These are phyloP conservation scores for Pterocles orientalis DNA, from an alignment of 2,113 vertebrate genomes.

Conservation along the genomic window DNA sequence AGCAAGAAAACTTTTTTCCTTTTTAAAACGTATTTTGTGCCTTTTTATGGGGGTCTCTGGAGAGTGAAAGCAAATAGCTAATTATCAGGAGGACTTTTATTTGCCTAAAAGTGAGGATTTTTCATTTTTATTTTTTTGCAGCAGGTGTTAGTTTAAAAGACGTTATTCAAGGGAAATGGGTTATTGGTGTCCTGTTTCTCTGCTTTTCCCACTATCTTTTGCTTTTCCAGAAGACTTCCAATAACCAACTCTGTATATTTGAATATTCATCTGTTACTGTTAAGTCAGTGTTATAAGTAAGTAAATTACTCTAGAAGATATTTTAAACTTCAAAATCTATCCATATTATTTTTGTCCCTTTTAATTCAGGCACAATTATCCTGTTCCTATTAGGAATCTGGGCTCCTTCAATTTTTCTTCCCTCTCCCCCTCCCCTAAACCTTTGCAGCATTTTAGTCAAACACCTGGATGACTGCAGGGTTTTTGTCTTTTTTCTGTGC, in stretches of 20 bases:
- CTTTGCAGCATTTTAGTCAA: not conserved
- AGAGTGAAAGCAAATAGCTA: constrained; percentile 23
- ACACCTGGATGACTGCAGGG: not conserved
- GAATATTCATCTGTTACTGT: not conserved
- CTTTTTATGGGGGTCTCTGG: constrained; percentile 3
- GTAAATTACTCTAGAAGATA: constrained; percentile 9
- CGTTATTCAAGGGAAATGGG: not conserved
- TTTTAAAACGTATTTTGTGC: constrained; percentile 53
- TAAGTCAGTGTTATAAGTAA: constrained; percentile 26
- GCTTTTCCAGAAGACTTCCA: not conserved
- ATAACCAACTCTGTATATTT: not conserved
- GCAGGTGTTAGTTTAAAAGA: constrained; percentile 11
- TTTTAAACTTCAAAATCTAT: not conserved
- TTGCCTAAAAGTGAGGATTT: constrained; percentile 47
- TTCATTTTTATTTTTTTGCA: not conserved
- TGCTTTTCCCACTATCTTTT: constrained; percentile 6
- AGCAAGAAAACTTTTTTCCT: constrained; percentile 13
- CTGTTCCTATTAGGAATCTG: not conserved
- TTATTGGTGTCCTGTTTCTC: not conserved
- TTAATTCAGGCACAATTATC: not conserved
- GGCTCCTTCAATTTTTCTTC: not conserved
- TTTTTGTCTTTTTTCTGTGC: not conserved
- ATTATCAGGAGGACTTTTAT: constrained; percentile 44
- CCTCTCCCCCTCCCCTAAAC: not conserved
- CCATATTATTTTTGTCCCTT: not conserved